Evolutionary conservation across 2,797 vertebrate genomes (phyloP), one percentile per base, ranked within the genome.

Genomic region (Rhinatrema bivittatum): DNA sequence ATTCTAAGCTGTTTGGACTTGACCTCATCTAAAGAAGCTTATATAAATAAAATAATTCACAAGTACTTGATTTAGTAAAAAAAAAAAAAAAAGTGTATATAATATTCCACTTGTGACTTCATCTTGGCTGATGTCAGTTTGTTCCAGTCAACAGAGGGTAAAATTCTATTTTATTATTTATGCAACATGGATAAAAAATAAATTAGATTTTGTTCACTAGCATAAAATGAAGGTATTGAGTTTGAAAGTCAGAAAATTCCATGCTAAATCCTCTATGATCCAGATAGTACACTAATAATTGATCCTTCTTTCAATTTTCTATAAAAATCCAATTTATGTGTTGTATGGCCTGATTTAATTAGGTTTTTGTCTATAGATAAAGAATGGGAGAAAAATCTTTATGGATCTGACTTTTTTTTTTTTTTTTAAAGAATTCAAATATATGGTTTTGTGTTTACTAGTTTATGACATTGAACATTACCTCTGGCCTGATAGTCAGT

Each of bases 321-420:
- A 73, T 73, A 42, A 55, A 68, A 71, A 68, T 62, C 61, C 56
- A 50, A 62, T 66, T 70, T 72, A 58, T 12, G 22, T 26, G 39
- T 54, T 63, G 56, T 42, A n/a, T n/a, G n/a, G n/a, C 51, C 56
- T 51, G 60, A 65, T 72, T 61, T n/a, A n/a, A n/a, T n/a, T n/a
- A n/a, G n/a, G n/a, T n/a, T n/a, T n/a, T n/a, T n/a, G n/a, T n/a
- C n/a, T n/a, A n/a, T n/a, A n/a, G n/a, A n/a, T n/a, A n/a, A n/a
- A n/a, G n/a, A n/a, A n/a, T n/a, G n/a, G n/a, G n/a, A n/a, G n/a
- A n/a, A n/a, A n/a, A n/a, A n/a, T n/a, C n/a, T n/a, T n/a, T n/a
- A n/a, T n/a, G n/a, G n/a, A n/a, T n/a, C n/a, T n/a, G n/a, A n/a
- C n/a, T n/a, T n/a, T n/a, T n/a, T n/a, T n/a, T n/a, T n/a, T 17